Evolutionary conservation across 2,113 vertebrate species (phyloP).

Genomic region (Crotalus horridus): DNA sequence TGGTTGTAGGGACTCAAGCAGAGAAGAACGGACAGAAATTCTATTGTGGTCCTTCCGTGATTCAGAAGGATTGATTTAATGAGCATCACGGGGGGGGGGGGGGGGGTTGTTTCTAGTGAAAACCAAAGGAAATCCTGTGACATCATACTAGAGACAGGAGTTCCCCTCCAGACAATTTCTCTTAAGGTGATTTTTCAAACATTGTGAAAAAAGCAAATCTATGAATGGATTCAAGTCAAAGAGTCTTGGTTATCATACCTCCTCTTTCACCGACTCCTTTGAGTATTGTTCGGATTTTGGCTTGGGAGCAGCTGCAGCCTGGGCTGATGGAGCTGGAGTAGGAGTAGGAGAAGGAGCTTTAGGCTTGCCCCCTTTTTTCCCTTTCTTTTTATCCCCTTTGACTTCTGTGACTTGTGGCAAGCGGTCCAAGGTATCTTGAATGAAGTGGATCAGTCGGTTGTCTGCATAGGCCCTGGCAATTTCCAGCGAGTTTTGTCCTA

Average conservation of each 20-base stretch:
- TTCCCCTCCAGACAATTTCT: background rate
- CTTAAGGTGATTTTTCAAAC: background rate
- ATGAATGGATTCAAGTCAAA: background rate
- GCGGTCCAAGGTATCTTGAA: constrained; percentile 75
- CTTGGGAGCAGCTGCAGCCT: background rate
- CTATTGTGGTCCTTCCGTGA: background rate
- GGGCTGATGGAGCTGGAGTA: background rate
- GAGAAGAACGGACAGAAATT: no score
- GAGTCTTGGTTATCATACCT: constrained; percentile 52
- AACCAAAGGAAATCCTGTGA: background rate
- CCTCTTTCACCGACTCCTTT: constrained; percentile 43
- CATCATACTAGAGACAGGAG: background rate
- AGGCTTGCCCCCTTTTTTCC: constrained; percentile 50
- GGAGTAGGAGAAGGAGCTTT: constrained; percentile 43
- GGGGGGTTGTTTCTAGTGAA: background rate
- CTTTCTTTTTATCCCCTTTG: constrained; percentile 59
- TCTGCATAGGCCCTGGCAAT: constrained; percentile 79
- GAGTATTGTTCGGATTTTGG: background rate
- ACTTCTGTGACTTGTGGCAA: constrained; percentile 69
- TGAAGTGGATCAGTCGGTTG: constrained; percentile 72
- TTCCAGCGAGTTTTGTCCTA: constrained; percentile 81
- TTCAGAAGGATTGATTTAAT: background rate
- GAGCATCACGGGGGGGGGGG: no score
- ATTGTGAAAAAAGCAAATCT: background rate
- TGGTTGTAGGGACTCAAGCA: background rate